These are phyloP conservation scores for Emmelina monodactyla DNA, from an alignment of 2,888 invertebrate species.

Conservation along the genomic window DNA sequence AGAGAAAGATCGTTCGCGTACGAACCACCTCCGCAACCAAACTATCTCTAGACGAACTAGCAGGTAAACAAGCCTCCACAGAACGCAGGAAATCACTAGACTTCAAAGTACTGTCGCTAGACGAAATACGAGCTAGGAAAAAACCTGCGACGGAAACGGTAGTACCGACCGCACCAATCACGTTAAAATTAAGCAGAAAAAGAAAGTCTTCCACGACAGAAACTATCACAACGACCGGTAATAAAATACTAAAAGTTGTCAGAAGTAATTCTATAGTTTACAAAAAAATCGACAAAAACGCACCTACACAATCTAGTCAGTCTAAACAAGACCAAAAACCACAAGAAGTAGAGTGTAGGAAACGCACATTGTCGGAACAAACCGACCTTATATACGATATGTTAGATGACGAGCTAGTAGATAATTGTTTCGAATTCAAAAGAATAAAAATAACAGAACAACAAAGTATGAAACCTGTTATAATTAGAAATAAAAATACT, in stretches of 20 bases:
- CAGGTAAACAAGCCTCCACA: constrained; percentile 27
- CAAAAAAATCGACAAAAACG: constrained; percentile 38
- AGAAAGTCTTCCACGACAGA: constrained; percentile 48
- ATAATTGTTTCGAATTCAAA: constrained; percentile 50
- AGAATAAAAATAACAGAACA: constrained; percentile 39
- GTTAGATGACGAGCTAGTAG: constrained; percentile 42
- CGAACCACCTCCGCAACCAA: constrained; percentile 49
- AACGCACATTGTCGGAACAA: constrained; percentile 44
- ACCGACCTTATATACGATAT: constrained; percentile 37
- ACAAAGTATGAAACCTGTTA: constrained; percentile 36
- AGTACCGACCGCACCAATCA: constrained; percentile 32
- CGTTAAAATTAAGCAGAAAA: constrained; percentile 38
- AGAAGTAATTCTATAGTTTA: constrained; percentile 55
- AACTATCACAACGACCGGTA: constrained; percentile 46
- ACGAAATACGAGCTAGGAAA: constrained; percentile 57
- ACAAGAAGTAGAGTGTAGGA: constrained; percentile 30
- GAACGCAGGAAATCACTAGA: constrained; percentile 35
- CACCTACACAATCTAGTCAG: constrained; percentile 21
- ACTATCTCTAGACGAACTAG: constrained; percentile 58
- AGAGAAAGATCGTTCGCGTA: constrained; percentile 32
- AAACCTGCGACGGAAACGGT: constrained; percentile 26
- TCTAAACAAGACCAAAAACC: constrained; percentile 28
- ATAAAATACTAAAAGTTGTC: constrained; percentile 55
- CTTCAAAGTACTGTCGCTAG: constrained; percentile 56
- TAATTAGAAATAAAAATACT: constrained; percentile 36